A percentile compares a stretch with the other conserved stretches of the same genome.
Evolutionary conservation across 2,113 vertebrate species (phyloP).

Genomic region (Mormyrus iriodes): DNA sequence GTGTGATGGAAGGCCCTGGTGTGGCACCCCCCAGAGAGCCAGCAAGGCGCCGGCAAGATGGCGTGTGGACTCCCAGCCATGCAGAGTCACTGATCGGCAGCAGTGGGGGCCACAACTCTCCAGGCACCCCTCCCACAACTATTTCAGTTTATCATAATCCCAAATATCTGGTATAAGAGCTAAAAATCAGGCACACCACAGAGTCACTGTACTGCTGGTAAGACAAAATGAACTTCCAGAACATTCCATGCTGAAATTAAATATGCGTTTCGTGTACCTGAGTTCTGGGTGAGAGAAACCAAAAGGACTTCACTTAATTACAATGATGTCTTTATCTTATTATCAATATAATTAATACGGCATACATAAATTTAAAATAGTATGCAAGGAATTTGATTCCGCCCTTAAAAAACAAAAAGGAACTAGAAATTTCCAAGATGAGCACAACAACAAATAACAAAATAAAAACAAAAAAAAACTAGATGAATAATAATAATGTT

Average conservation of each 20-base stretch:
- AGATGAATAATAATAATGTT: constrained; percentile 72
- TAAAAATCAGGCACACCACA: constrained; percentile 27
- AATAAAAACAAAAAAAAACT: constrained; percentile 53
- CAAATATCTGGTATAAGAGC: constrained; percentile 18
- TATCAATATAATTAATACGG: constrained; percentile 43
- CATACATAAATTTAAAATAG: constrained; percentile 47
- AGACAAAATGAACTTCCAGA: constrained; percentile 40
- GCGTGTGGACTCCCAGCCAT: background rate
- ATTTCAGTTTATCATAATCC: constrained; percentile 13
- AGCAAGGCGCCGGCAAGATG: background rate
- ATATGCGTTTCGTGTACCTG: constrained; percentile 62
- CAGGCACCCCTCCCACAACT: background rate
- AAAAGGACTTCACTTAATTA: constrained; percentile 41
- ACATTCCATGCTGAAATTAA: constrained; percentile 47
- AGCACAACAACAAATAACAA: constrained; percentile 65
- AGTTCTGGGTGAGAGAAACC: constrained; percentile 62
- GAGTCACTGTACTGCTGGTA: constrained; percentile 27
- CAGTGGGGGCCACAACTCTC: background rate
- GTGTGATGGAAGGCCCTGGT: background rate
- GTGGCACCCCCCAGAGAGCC: background rate
- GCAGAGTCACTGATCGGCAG: background rate
- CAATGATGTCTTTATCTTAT: constrained; percentile 39
- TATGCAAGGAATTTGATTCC: constrained; percentile 48
- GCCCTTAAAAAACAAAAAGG: constrained; percentile 49
- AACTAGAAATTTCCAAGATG: constrained; percentile 50